Conservation (phyloP, 2,888 invertebrate species). For the Idaea aversata region DNA sequence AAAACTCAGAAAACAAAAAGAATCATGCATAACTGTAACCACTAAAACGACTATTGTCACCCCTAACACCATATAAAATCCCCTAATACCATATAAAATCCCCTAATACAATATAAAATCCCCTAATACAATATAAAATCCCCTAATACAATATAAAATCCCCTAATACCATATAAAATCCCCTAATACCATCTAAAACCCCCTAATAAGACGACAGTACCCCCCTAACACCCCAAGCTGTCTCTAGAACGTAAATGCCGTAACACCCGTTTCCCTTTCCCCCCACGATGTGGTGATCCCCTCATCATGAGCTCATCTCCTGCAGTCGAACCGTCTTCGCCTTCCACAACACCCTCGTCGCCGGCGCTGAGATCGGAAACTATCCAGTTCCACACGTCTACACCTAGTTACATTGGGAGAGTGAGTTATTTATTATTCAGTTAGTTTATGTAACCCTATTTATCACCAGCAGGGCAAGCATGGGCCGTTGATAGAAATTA, state of each 20-base stretch:
- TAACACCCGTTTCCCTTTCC: constrained; percentile 20
- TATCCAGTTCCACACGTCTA: constrained; percentile 63
- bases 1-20: not conserved
- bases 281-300: constrained; percentile 70
- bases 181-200: not conserved
- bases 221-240: constrained; percentile 14
- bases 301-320: constrained; percentile 73
- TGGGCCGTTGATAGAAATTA: too few species aligned
- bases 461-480: too few species aligned
- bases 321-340: constrained; percentile 72
- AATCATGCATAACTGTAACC: not conserved
- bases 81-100: too few species aligned
- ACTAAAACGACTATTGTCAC: too few species aligned
- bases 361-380: constrained; percentile 58
- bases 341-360: constrained; percentile 67
- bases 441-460: too few species aligned
- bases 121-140: too few species aligned
- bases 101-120: not conserved
- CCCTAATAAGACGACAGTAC: not conserved
- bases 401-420: constrained; percentile 61
- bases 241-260: constrained; percentile 12
- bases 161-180: too few species aligned
- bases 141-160: not conserved
- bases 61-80: too few species aligned
- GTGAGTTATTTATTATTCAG: constrained; percentile 37